These are phyloP conservation scores for Mizuhopecten yessoensis DNA, from an alignment of 1,140 invertebrate genomes.

Conservation along the genomic window DNA sequence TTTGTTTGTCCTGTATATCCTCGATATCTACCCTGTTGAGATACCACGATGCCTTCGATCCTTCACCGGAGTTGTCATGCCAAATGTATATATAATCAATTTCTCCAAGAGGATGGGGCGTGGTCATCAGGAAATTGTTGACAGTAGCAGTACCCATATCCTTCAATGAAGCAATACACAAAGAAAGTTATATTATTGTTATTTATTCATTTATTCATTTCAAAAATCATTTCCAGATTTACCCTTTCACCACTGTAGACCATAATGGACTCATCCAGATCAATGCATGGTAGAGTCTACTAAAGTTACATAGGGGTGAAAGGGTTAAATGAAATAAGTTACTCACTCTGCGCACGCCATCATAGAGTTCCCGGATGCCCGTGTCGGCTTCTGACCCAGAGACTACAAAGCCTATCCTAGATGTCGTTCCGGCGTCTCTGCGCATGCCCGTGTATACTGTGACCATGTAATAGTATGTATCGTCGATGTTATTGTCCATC, in stretches of 20 bases:
- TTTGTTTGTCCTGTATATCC: conserved; percentile 83
- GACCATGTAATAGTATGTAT: conserved; percentile 80
- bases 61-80: conserved; percentile 82
- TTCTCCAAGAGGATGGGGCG: conserved; percentile 75
- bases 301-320: no score
- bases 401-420: conserved; percentile 79
- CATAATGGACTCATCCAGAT: no score
- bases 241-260: no score
- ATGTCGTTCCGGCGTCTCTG: conserved; percentile 76
- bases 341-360: conserved; percentile 76
- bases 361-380: conserved; percentile 76
- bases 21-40: conserved; percentile 82
- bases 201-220: neutral
- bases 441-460: conserved; percentile 81
- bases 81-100: conserved; percentile 81
- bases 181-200: neutral
- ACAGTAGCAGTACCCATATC: conserved; percentile 77
- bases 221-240: neutral
- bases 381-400: conserved; percentile 77
- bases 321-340: no score
- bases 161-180: conserved; percentile 61
- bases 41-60: conserved; percentile 78
- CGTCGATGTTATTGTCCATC: conserved; percentile 80
- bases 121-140: conserved; percentile 78
- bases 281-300: no score